Percentiles rank a stretch among this genome's conserved stretches.
These are phyloP conservation scores for Thermophis baileyi DNA, from an alignment of 2,113 vertebrate genomes.

Conservation along the genomic window DNA sequence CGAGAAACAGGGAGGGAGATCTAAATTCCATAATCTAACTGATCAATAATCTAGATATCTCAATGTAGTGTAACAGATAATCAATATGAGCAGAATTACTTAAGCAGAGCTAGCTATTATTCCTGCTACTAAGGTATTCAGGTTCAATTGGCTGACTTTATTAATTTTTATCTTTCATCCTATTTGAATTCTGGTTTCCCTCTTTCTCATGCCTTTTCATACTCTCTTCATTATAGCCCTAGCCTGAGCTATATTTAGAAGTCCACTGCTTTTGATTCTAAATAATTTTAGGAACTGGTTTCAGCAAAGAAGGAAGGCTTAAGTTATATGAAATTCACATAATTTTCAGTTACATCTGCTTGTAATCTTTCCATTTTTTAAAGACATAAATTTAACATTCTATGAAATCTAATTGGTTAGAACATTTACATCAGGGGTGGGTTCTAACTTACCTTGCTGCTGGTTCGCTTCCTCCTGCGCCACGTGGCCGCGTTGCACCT, in stretches of 20 bases:
- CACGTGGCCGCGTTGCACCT: no score
- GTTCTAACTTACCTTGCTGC: no score
- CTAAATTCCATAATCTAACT: slow-evolving; percentile 61
- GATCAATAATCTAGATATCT: slow-evolving; percentile 73
- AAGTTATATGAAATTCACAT: not conserved
- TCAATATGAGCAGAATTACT: slow-evolving; percentile 68
- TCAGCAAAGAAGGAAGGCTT: not conserved
- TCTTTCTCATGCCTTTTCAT: slow-evolving; percentile 8
- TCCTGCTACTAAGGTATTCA: slow-evolving; percentile 52
- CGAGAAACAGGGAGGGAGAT: slow-evolving; percentile 39
- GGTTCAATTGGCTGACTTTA: slow-evolving; percentile 62
- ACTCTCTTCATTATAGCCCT: slow-evolving; percentile 21
- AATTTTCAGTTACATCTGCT: not conserved
- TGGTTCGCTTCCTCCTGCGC: no score
- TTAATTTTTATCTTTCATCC: slow-evolving; percentile 68
- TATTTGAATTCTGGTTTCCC: slow-evolving; percentile 34
- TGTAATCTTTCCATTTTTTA: not conserved
- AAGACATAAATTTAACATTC: not conserved
- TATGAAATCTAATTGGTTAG: not conserved
- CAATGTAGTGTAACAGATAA: slow-evolving; percentile 67
- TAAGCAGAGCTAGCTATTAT: slow-evolving; percentile 54
- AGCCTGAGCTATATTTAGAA: not conserved
- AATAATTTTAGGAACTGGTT: not conserved
- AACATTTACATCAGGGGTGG: no score
- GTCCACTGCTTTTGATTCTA: not conserved